Evolutionary conservation across 2,113 vertebrate species (phyloP).

Genomic region (Oceanites oceanicus): DNA sequence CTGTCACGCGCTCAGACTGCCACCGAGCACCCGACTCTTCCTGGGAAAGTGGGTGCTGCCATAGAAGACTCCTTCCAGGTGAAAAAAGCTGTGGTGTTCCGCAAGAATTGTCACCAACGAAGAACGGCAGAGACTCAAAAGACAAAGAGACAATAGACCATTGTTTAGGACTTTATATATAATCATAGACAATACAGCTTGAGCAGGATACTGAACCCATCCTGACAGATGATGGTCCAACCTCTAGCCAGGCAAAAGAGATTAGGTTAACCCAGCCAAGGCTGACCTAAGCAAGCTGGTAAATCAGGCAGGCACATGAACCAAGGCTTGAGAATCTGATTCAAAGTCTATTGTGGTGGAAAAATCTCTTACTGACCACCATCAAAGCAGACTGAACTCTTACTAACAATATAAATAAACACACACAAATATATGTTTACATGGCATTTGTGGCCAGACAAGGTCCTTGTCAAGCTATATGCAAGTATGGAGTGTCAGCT

Average conservation of each 20-base stretch:
- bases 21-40: background rate
- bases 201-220: background rate
- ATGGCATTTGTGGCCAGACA: background rate
- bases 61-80: background rate
- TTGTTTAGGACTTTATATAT: background rate
- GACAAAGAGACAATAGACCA: background rate
- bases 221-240: background rate
- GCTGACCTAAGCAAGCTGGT: background rate
- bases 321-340: background rate
- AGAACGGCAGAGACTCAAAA: background rate
- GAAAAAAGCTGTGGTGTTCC: background rate
- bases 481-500: background rate
- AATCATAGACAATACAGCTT: background rate
- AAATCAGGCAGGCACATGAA: background rate
- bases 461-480: background rate
- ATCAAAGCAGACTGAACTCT: background rate
- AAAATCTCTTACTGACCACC: background rate
- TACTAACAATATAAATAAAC: background rate
- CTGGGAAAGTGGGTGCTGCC: background rate
- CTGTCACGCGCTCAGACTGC: background rate
- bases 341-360: background rate
- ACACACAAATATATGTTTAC: background rate
- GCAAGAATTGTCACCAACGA: background rate
- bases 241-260: background rate
- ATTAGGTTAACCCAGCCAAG: background rate